Evolutionary conservation across 1,140 invertebrate species (phyloP), one percentile per base, ranked within the genome.

Genomic region (Leguminivora glycinivorella): DNA sequence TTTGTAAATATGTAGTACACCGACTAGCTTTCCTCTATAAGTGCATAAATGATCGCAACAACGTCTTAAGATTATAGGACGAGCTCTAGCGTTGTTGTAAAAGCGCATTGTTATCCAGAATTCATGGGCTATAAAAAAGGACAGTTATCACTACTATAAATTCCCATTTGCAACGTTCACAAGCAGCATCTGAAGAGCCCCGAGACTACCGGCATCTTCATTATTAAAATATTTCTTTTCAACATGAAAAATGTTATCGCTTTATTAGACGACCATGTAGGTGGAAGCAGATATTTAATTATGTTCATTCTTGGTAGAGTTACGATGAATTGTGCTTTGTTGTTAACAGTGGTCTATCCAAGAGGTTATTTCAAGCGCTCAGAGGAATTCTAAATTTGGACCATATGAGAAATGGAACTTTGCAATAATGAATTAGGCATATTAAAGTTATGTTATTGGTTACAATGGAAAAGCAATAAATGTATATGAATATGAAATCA

Each of bases 71-170:
- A 14, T 43, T 43, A 43, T 43, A 43, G 40, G 40, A 9, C 17
- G n/a, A 10, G 24, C 56, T 25, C n/a, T 17, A 3, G 25, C 25
- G n/a, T 17, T 29, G 22, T 56, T 24, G 56, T n/a, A 63, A 29
- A 63, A 63, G 58, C 58, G 29, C 58, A 63, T 63, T 63, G 29
- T 63, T 63, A 63, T 63, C 58, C 58, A n/a, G 58, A 63, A 63
- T 63, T 63, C 58, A 63, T 63, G 58, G 29, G 25, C 58, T 29
- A 29, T 63, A 63, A 63, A 63, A 63, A 63, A 63, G 58, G 58
- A 63, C 58, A 63, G 58, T 63, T 63, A 63, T 63, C 58, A 31
- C 58, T 34, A n/a, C 29, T 29, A 63, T 63, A 63, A 63, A 63
- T 63, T 63, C 29, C 29, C 29, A 34, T 63, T 63, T 63, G 58